These are phyloP conservation scores for Cistogaster globosa DNA, from an alignment of 2,888 invertebrate species.

Conservation along the genomic window DNA sequence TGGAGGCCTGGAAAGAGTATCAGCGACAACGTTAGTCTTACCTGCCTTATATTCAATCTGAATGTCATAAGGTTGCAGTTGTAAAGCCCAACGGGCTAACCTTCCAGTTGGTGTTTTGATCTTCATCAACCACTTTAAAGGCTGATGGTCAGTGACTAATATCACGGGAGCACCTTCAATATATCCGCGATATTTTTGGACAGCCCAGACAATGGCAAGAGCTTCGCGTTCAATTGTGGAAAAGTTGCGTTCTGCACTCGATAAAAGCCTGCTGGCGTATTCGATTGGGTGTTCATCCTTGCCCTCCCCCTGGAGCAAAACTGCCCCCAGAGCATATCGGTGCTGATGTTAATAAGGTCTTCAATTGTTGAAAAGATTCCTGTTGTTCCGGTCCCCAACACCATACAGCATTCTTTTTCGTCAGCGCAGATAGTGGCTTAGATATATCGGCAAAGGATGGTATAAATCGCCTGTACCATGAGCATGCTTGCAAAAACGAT, in stretches of 20 bases:
- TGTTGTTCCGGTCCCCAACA: background rate
- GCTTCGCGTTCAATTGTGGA: background rate
- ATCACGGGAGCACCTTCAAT: too few relatives aligned
- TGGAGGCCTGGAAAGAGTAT: too few relatives aligned
- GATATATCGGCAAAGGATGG: constrained; percentile 75
- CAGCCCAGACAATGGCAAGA: background rate
- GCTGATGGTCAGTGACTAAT: too few relatives aligned
- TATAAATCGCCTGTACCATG: constrained; percentile 77
- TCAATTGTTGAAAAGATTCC: too few relatives aligned
- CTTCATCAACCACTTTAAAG: too few relatives aligned
- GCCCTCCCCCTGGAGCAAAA: background rate
- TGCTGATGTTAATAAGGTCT: too few relatives aligned
- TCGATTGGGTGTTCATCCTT: background rate
- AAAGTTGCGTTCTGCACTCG: background rate
- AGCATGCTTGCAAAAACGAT: constrained; percentile 75
- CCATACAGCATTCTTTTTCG: constrained; percentile 24
- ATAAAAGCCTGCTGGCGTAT: background rate
- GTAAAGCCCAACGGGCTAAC: too few relatives aligned
- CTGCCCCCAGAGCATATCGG: background rate
- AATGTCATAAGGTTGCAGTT: too few relatives aligned
- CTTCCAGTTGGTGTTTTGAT: too few relatives aligned
- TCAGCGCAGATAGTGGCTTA: constrained; percentile 61
- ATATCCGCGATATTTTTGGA: background rate
- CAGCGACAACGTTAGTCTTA: too few relatives aligned
- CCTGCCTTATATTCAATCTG: too few relatives aligned